These are phyloP conservation scores for Sebastes ruberrimus DNA, from an alignment of 2,797 vertebrate genomes.

Conservation along the genomic window DNA sequence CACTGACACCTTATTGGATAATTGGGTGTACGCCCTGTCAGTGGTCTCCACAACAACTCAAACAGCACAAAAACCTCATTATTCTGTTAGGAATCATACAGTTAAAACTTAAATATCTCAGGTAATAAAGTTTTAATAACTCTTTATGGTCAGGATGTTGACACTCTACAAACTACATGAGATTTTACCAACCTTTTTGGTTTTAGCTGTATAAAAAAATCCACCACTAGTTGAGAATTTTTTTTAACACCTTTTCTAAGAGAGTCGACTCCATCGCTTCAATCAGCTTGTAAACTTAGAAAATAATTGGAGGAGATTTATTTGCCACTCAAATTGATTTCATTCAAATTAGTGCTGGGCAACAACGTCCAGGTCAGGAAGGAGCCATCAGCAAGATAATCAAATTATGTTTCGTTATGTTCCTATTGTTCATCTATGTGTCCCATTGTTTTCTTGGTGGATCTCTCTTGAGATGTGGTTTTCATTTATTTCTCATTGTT, in stretches of 20 bases:
- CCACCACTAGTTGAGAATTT: neutral
- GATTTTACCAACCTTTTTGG: neutral
- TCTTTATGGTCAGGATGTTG: neutral
- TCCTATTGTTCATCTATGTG: neutral
- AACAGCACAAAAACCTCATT: conserved; percentile 12
- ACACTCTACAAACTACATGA: neutral
- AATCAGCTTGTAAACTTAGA: neutral
- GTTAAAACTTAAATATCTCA: neutral
- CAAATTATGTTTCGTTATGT: neutral
- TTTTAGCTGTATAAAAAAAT: neutral
- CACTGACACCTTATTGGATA: conserved; percentile 36
- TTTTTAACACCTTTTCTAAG: neutral
- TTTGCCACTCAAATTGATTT: conserved; percentile 1
- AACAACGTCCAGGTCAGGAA: neutral
- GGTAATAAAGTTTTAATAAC: neutral
- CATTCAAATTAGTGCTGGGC: neutral
- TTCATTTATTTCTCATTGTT: neutral
- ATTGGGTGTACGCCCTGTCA: conserved; percentile 38
- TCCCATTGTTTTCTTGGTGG: neutral
- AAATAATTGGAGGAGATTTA: conserved; percentile 1
- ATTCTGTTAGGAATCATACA: neutral
- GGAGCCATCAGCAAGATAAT: neutral
- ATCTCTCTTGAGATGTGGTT: neutral
- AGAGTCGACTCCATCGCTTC: neutral
- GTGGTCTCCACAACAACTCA: conserved; percentile 28